These are phyloP conservation scores for Lymantria monacha DNA, from an alignment of 2,888 invertebrate genomes.

Conservation along the genomic window DNA sequence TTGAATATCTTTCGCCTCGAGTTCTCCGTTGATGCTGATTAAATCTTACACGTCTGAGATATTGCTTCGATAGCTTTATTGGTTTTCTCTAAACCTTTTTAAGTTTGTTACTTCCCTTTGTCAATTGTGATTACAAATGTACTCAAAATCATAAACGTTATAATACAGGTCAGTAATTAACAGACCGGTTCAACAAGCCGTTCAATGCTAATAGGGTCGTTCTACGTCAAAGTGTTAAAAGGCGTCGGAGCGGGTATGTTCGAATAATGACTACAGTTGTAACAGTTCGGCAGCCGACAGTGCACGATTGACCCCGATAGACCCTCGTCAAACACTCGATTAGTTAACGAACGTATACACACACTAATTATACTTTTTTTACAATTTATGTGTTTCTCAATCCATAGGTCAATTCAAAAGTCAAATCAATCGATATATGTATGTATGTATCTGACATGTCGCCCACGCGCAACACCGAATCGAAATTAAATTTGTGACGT, in stretches of 20 bases:
- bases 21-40: conserved; percentile 59
- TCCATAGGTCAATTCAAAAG: conserved; percentile 39
- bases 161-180: conserved; percentile 75
- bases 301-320: conserved; percentile 56
- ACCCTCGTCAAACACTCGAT: conserved; percentile 80
- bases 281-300: conserved; percentile 47
- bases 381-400: conserved; percentile 50
- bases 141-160: conserved; percentile 53
- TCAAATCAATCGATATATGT: conserved; percentile 46
- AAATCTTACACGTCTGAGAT: conserved; percentile 50
- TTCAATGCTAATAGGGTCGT: conserved; percentile 77
- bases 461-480: conserved; percentile 52
- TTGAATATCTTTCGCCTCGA: conserved; percentile 60
- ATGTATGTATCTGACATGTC: conserved; percentile 51
- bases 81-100: conserved; percentile 17
- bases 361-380: conserved; percentile 64
- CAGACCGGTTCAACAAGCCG: conserved; percentile 75
- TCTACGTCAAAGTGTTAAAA: conserved; percentile 79
- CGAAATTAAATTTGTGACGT: conserved; percentile 58
- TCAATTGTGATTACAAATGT: conserved; percentile 31
- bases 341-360: conserved; percentile 64
- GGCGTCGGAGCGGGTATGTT: conserved; percentile 77
- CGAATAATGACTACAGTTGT: conserved; percentile 74
- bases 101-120: conserved; percentile 29
- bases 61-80: conserved; percentile 28